Conservation (phyloP, 2,797 vertebrate genomes). For the Diceros bicornis region DNA sequence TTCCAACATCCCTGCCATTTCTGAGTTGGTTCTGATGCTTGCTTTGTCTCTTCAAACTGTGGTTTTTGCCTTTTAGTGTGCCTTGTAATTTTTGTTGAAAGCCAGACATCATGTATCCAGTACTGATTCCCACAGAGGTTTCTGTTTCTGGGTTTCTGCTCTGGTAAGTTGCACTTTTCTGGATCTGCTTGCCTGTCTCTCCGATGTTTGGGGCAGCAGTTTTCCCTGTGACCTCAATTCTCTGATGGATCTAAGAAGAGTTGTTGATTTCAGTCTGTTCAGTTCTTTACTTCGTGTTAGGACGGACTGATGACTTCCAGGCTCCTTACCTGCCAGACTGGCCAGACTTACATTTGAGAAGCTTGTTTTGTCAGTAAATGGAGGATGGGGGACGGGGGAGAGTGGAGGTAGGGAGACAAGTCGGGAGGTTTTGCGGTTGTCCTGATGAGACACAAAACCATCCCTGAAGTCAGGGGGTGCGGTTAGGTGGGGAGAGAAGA, state of each 20-base stretch:
- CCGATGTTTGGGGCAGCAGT: too few species aligned
- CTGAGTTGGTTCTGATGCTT: neutral
- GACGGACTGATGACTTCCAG: neutral
- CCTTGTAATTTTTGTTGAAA: neutral
- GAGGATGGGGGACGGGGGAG: neutral
- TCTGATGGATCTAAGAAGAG: neutral
- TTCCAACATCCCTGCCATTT: neutral
- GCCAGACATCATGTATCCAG: neutral
- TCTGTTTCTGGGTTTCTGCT: neutral
- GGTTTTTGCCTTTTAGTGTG: neutral
- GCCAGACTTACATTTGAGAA: neutral
- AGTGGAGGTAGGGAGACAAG: neutral
- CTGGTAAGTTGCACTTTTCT: neutral
- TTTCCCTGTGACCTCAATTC: neutral
- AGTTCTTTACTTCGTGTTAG: neutral
- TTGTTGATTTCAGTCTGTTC: neutral
- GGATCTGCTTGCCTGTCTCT: neutral
- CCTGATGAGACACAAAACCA: neutral
- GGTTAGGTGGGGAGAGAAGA: neutral
- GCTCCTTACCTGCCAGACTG: neutral
- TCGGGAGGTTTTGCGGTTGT: neutral
- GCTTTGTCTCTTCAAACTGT: neutral
- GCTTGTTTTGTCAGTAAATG: neutral
- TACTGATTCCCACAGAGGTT: neutral
- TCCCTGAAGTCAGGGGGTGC: neutral